These are phyloP conservation scores for Augochlora pura DNA, from an alignment of 1,140 invertebrate species.

Conservation along the genomic window DNA sequence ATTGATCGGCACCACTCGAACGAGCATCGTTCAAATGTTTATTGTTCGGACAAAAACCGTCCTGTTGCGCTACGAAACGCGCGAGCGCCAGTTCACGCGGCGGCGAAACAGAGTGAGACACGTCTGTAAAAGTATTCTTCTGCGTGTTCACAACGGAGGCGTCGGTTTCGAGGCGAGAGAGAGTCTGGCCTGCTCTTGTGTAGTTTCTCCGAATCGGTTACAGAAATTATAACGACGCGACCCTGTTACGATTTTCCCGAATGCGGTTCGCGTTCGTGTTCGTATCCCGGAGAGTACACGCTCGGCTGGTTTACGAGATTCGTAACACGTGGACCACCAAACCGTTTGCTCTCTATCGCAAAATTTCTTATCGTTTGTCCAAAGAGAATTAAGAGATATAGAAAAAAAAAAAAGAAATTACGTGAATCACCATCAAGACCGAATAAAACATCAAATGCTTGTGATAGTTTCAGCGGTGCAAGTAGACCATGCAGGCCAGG, in stretches of 20 bases:
- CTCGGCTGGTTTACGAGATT: too few species aligned
- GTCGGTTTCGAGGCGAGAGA: conserved; percentile 65
- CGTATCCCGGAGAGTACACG: too few species aligned
- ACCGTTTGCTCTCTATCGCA: not conserved
- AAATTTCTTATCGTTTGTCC: not conserved
- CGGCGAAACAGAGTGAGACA: conserved; percentile 41
- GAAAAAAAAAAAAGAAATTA: conserved; percentile 37
- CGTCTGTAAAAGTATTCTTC: conserved; percentile 64
- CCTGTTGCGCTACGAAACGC: not conserved
- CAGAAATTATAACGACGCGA: conserved; percentile 12
- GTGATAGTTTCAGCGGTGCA: conserved; percentile 80
- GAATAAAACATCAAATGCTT: conserved; percentile 78
- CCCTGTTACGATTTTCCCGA: not conserved
- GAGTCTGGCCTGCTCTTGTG: conserved; percentile 75
- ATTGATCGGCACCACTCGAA: conserved; percentile 34
- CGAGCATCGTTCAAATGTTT: conserved; percentile 26
- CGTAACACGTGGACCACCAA: conserved; percentile 7
- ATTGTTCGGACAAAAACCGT: not conserved
- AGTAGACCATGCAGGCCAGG: conserved; percentile 80
- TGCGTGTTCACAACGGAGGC: conserved; percentile 64
- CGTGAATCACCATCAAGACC: conserved; percentile 52
- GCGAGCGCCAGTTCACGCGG: not conserved
- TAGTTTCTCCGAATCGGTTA: conserved; percentile 38
- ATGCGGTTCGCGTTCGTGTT: too few species aligned
- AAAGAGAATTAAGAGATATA: conserved; percentile 9